phyloP scores from a whole-genome alignment of 2,888 invertebrate genomes.

The Rotaria sp. region DNA sequence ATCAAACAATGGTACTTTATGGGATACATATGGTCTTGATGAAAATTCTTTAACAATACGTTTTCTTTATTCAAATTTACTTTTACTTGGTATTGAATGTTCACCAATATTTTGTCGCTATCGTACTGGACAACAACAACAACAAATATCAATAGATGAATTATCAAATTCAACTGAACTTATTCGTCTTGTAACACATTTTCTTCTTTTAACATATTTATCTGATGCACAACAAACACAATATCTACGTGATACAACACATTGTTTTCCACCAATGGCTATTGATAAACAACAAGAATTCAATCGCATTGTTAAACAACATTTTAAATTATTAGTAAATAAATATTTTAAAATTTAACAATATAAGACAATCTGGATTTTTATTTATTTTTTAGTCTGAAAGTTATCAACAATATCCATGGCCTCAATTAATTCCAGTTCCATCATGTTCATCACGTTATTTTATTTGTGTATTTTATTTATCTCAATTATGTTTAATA shows the following conservation, averaged over 20 bases:
- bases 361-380: too few species aligned
- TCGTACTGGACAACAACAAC: neutral
- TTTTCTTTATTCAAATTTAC: constrained; percentile 12
- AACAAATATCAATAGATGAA: constrained; percentile 2
- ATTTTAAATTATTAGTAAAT: neutral
- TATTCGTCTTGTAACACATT: neutral
- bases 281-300: constrained; percentile 6
- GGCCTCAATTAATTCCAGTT: constrained; percentile 17
- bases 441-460: constrained; percentile 8
- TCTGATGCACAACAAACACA: neutral
- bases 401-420: constrained; percentile 18
- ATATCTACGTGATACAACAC: constrained; percentile 6
- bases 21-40: neutral
- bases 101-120: neutral
- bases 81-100: constrained; percentile 25
- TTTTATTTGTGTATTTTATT: constrained; percentile 24
- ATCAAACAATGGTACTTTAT: neutral
- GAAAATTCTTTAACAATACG: constrained; percentile 14
- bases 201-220: neutral
- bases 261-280: constrained; percentile 28
- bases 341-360: neutral
- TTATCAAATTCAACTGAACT: neutral
- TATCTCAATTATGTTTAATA: constrained; percentile 9
- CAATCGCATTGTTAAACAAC: constrained; percentile 7
- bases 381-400: neutral